Evolutionary conservation across 2,797 vertebrate genomes (phyloP).

Genomic region (Anniella stebbinsi): DNA sequence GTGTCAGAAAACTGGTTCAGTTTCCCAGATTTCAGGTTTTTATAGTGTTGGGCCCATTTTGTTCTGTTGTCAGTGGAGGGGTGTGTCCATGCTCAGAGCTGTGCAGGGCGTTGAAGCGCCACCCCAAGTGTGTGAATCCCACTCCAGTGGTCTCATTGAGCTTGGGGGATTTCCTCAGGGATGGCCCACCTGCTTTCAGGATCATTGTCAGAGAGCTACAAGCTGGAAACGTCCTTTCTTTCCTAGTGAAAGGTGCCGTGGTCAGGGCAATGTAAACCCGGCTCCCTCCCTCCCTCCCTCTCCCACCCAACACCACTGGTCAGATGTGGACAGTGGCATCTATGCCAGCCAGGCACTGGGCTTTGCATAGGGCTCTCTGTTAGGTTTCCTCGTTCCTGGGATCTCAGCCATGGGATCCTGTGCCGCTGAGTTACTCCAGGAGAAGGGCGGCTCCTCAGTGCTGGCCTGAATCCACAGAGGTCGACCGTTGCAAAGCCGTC

Average conservation of each 20-base stretch:
- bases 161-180: neutral
- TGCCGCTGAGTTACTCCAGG: neutral
- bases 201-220: neutral
- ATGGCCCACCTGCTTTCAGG: neutral
- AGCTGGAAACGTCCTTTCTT: neutral
- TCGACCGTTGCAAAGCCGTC: neutral
- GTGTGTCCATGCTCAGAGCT: neutral
- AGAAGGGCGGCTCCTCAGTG: neutral
- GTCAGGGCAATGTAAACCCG: no score
- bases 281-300: no score
- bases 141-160: no score
- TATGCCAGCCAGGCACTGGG: no score
- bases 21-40: neutral
- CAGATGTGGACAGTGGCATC: neutral
- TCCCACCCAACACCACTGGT: no score
- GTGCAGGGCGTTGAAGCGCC: neutral
- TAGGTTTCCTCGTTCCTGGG: neutral
- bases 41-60: neutral
- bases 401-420: neutral
- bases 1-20: neutral
- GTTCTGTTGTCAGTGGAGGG: neutral
- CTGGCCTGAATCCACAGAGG: neutral
- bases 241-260: neutral
- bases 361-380: neutral
- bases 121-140: neutral